Evolutionary conservation across 2,888 invertebrate species (phyloP).

Genomic region (Apotomis betuletana): DNA sequence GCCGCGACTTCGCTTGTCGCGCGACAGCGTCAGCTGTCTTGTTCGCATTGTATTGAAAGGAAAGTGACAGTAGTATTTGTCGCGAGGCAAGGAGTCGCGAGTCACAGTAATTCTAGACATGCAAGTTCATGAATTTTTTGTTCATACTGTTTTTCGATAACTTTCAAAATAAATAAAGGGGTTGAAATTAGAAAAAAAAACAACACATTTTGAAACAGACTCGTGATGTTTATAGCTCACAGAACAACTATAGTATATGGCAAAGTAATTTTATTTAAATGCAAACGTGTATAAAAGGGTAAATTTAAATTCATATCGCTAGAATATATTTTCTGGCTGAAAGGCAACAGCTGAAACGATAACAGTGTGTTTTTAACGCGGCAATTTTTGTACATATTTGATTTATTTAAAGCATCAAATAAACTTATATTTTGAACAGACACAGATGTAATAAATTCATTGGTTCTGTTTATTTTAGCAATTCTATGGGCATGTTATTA

Average conservation of each 20-base stretch:
- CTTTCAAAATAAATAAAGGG: no score
- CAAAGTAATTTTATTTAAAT: background rate
- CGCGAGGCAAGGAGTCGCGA: no score
- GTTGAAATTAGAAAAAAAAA: no score
- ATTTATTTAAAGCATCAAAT: conserved; percentile 1
- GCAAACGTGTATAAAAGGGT: background rate
- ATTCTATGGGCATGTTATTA: background rate
- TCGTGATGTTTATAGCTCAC: no score
- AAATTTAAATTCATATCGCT: background rate
- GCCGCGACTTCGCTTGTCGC: no score
- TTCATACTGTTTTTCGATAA: no score
- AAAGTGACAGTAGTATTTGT: no score
- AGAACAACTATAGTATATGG: background rate
- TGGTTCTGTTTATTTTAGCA: background rate
- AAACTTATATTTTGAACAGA: background rate
- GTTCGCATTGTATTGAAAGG: no score
- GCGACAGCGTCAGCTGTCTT: no score
- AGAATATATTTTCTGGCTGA: background rate
- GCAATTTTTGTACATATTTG: conserved; percentile 5
- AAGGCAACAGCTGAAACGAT: background rate
- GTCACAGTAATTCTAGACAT: no score
- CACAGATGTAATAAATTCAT: background rate
- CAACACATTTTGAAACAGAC: no score
- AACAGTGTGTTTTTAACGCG: conserved; percentile 1
- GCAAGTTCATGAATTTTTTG: no score